Conservation (phyloP, 2,888 invertebrate genomes). For the Hirtodrosophila trivittata region DNA sequence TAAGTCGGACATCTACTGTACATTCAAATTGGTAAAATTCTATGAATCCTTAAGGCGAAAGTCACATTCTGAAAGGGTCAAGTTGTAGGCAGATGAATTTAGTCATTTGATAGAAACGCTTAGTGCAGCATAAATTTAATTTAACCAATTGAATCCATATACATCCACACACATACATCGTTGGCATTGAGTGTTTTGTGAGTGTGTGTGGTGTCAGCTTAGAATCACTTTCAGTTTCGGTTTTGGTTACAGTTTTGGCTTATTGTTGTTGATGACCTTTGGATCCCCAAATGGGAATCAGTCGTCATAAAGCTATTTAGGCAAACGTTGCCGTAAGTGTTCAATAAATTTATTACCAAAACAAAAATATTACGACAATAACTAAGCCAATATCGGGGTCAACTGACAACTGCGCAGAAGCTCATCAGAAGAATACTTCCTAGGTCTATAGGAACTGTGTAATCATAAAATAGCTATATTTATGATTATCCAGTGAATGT, state of each 20-base stretch:
- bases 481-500: background rate
- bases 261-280: slow-evolving; percentile 47
- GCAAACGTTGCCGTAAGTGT: slow-evolving; percentile 19
- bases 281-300: slow-evolving; percentile 14
- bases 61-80: too few relatives aligned
- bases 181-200: slow-evolving; percentile 69
- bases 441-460: background rate
- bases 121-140: too few relatives aligned
- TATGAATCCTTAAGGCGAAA: too few relatives aligned
- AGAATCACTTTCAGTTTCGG: slow-evolving; percentile 31
- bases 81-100: too few relatives aligned
- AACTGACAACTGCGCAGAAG: slow-evolving; percentile 6
- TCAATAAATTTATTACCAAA: slow-evolving; percentile 44
- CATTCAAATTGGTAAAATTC: too few relatives aligned
- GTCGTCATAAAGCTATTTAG: slow-evolving; percentile 43
- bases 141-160: slow-evolving; percentile 25
- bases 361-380: slow-evolving; percentile 37
- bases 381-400: slow-evolving; percentile 13
- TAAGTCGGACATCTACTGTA: too few relatives aligned
- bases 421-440: too few relatives aligned
- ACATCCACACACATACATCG: slow-evolving; percentile 5
- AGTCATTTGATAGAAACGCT: too few relatives aligned
- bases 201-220: slow-evolving; percentile 64
- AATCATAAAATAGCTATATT: slow-evolving; percentile 9
- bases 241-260: slow-evolving; percentile 46